Conservation (phyloP, 2,888 invertebrate species). For the Lasioglossum malachurum region DNA sequence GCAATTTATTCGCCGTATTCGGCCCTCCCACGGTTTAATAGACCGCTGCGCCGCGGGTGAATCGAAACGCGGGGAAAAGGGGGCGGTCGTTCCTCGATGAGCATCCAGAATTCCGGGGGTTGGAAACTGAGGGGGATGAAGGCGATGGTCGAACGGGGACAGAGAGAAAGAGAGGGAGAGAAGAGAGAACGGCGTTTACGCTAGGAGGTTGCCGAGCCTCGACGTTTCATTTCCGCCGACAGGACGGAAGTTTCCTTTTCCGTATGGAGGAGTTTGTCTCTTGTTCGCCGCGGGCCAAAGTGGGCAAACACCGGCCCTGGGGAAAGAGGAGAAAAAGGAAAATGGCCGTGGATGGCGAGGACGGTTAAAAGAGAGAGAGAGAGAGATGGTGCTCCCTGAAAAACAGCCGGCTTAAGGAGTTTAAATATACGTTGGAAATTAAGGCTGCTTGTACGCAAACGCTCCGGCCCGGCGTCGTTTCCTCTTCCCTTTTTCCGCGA, state of each 20-base stretch:
- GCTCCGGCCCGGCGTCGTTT: slow-evolving; percentile 36
- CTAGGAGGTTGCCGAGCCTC: slow-evolving; percentile 63
- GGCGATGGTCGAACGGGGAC: not conserved
- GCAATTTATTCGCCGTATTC: slow-evolving; percentile 44
- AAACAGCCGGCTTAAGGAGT: slow-evolving; percentile 75
- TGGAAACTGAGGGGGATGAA: not conserved
- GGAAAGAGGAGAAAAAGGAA: slow-evolving; percentile 34
- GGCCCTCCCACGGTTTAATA: slow-evolving; percentile 16
- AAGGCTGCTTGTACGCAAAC: slow-evolving; percentile 70
- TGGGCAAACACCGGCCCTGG: slow-evolving; percentile 56
- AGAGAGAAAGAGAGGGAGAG: slow-evolving; percentile 31
- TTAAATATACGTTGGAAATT: slow-evolving; percentile 79
- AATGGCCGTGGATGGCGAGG: slow-evolving; percentile 16
- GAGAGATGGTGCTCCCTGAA: slow-evolving; percentile 38
- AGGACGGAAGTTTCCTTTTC: slow-evolving; percentile 71
- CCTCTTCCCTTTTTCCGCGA: slow-evolving; percentile 38
- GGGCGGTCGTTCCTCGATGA: slow-evolving; percentile 46
- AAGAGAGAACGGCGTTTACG: slow-evolving; percentile 62
- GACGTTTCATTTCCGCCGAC: slow-evolving; percentile 77
- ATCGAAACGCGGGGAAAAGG: slow-evolving; percentile 44
- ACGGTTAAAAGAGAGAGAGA: not conserved
- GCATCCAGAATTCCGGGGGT: slow-evolving; percentile 53
- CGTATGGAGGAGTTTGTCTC: slow-evolving; percentile 66
- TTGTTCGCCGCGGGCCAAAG: slow-evolving; percentile 59
- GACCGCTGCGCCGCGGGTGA: slow-evolving; percentile 24